Evolutionary conservation across 2,888 invertebrate genomes (phyloP).

Genomic region (Sceliomorpha sp.): DNA sequence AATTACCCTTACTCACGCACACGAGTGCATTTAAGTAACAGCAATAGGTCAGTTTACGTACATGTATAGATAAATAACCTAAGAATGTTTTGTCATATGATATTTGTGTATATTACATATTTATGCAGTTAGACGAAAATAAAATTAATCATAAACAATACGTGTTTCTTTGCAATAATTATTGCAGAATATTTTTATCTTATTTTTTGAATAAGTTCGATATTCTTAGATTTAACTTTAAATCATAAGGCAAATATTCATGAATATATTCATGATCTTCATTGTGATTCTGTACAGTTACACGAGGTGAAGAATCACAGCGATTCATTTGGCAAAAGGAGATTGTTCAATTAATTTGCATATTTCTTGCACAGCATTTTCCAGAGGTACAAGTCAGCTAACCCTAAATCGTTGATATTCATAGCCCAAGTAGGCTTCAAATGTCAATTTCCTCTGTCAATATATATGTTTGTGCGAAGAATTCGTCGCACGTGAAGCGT

Average conservation of each 20-base stretch:
- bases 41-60: slow-evolving; percentile 27
- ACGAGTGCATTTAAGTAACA: slow-evolving; percentile 36
- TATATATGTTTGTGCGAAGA: slow-evolving; percentile 70
- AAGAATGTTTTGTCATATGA: too few relatives aligned
- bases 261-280: background rate
- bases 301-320: slow-evolving; percentile 28
- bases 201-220: too few relatives aligned
- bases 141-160: too few relatives aligned
- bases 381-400: slow-evolving; percentile 46
- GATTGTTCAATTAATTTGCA: slow-evolving; percentile 68
- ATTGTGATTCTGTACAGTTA: background rate
- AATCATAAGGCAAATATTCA: background rate
- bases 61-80: too few relatives aligned
- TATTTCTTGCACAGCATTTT: slow-evolving; percentile 67
- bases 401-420: slow-evolving; percentile 57
- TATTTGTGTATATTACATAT: too few relatives aligned
- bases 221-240: too few relatives aligned
- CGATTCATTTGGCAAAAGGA: slow-evolving; percentile 30
- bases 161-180: too few relatives aligned
- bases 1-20: slow-evolving; percentile 44
- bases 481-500: slow-evolving; percentile 72
- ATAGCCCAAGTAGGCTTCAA: slow-evolving; percentile 71
- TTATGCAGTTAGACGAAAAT: too few relatives aligned
- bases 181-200: too few relatives aligned
- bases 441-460: slow-evolving; percentile 75